Evolutionary conservation across 2,888 invertebrate genomes (phyloP).

Genomic region (Microctonus brassicae): DNA sequence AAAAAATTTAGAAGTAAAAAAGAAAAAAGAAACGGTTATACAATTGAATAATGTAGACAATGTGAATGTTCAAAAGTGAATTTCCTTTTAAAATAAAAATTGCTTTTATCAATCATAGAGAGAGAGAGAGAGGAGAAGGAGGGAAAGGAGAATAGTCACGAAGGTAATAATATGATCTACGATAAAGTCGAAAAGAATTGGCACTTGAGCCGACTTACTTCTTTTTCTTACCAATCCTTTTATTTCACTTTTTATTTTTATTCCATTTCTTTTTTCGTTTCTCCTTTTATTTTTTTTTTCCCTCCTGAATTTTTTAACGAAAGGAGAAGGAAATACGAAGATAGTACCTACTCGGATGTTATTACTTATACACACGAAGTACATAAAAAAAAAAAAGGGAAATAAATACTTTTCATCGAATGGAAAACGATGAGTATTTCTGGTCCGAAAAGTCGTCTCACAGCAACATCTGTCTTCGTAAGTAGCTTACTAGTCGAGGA

Average conservation of each 20-base stretch:
- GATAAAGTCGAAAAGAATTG: neutral
- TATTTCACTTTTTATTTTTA: neutral
- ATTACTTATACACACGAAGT: neutral
- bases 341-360: too few relatives aligned
- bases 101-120: neutral
- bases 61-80: neutral
- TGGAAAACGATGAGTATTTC: slow-evolving; percentile 31
- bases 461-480: slow-evolving; percentile 41
- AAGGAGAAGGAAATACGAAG: too few relatives aligned
- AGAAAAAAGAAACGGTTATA: neutral
- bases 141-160: neutral
- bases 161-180: neutral
- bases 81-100: neutral
- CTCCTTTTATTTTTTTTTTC: neutral
- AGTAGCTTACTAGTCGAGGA: slow-evolving; percentile 38
- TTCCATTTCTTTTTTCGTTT: neutral
- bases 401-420: neutral
- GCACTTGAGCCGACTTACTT: slow-evolving; percentile 37
- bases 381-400: neutral
- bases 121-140: neutral
- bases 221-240: neutral
- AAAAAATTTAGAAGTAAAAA: too few relatives aligned
- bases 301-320: too few relatives aligned
- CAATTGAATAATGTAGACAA: neutral
- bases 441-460: slow-evolving; percentile 32